Base-by-base conservation (phyloP, 92 coral and sea anemone genomes). In the Isaurus tuberculatus region DNA sequence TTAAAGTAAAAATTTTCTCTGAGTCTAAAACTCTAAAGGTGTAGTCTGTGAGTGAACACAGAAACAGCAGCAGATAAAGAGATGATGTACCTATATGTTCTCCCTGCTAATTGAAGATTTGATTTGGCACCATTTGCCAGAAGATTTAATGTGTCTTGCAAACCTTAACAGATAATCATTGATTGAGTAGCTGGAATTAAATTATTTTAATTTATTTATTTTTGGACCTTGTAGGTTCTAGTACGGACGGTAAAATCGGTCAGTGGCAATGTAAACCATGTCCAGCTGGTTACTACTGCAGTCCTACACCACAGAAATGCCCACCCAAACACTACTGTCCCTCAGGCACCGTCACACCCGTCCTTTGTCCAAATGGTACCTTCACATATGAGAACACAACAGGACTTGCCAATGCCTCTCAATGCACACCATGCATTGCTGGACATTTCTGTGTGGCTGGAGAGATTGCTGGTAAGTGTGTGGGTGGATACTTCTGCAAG, bases 401-500 rank as follows among this genome's bases (percentile, higher is more conserved):
- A 11, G 94, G 90, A 17, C 82, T 97, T 33, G 97, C 91, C 31
- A 94, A 83, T 46, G 92, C 92, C 8, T 82, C 86, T 15, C 91
- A 97, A 86, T 97, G 99, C 42, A 79, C 89, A 34, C 95, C 98
- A 3, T 97, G 99, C 74, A 73, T 92, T 55, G 81, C 93, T 25
- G 99, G 99, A 0, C 85, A 84, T 65, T 97, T 92, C 74, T 97
- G 99, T 78, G 92, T 98, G 23, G 90, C 93, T 14, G 99, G 99
- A 25, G 84, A 80, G 73, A 73, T 97, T 2, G 84, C 89, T 22
- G 93, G 91, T 20, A 91, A 88, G 5, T 97, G 99, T 55, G 88
- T 88, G 79, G 98, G 97, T 17, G 99, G 99, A 4, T 97, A 90
- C 68, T 97, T 75, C 88, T 97, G 99, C 79, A 94, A 97, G 89